Evolutionary conservation across 2,113 vertebrate genomes (phyloP), one percentile per base, ranked within the genome.

Genomic region (Acinonyx jubatus): DNA sequence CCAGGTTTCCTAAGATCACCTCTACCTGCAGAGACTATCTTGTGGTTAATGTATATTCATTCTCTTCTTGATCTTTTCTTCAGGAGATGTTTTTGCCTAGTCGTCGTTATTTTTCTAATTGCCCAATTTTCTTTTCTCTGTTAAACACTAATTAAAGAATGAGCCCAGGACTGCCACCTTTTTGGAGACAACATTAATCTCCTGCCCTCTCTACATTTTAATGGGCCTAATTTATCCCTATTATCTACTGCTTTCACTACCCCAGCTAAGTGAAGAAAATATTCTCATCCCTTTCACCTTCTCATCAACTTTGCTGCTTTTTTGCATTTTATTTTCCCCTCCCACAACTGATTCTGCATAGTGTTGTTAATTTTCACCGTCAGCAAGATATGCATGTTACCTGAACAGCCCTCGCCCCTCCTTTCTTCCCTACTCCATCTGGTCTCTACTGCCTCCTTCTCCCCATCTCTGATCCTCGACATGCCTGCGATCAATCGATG

Each of bases 91-190:
- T 98, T 97, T 97, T 95, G 96, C 94, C 3, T 1, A 74, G 57
- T 97, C 1, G 3, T 94, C 2, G 2, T 95, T 98, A 95, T 92
- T 98, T 97, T 97, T 95, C 79, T 98, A 98, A 98, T 98, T 98
- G 94, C 82, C 98, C 96, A 96, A 97, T 98, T 98, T 97, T 96
- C 94, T 97, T 97, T 97, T 98, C 95, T 97, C 95, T 97, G 95
- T 97, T 98, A 98, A 97, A 96, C 93, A 96, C 96, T 97, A 98
- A 98, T 98, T 98, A 97, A 97, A 95, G 96, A 98, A 87, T 97
- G 79, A 94, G 94, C 85, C 57, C 85, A 91, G 89, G 74, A 96
- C 91, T 97, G 93, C 93, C 81, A 97, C 96, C 95, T 95, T 97
- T 97, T 93, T 78, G 88, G 90, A 98, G 88, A 93, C 94, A 95